Base-by-base conservation (phyloP, 2,113 vertebrate genomes). In the Protobothrops mucrosquamatus region DNA sequence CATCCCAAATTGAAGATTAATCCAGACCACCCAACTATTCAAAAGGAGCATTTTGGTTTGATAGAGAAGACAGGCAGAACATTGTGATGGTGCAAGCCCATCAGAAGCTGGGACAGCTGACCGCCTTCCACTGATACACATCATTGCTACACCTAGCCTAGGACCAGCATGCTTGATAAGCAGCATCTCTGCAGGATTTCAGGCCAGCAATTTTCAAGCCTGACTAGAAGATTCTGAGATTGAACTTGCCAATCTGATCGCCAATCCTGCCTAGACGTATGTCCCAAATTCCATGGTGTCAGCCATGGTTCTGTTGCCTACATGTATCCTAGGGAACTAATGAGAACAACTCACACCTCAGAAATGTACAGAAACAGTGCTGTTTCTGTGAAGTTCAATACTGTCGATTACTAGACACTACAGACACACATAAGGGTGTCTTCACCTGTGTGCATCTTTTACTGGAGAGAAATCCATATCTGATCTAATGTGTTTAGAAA, bases 401-500 rank as follows among this genome's bases (percentile, higher is more conserved):
- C 43, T 43, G 43, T 43, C 43, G 54, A 54, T 54, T 54, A 12
- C 54, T 56, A 2, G 11, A 46, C 3, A 52, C 61, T n/a, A 29
- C 15, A 48, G 46, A 89, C 7, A n/a, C 26, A 14, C 39, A 39
- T 39, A 39, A 39, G 39, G 39, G 39, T 39, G 39, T 39, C 39
- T 39, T 39, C 39, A 39, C 39, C 39, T 39, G 20, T 97, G 96
- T 0, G 90, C 46, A 54, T 92, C 92, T 85, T 96, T 97, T 93
- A 97, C 64, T 0, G 96, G 97, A 0, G 97, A 97, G 88, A 98
- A 97, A 88, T 98, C 98, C 9, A 94, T 97, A n/a, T 97, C 97
- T 0, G 98, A 98, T 2, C 97, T 97, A 92, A 98, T 93, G 10
- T 98, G 97, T 95, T 99, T 99, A 92, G 97, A 97, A 81, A 98